Percentiles rank a stretch among this genome's conserved stretches.
phyloP scores from a whole-genome alignment of 1,140 invertebrate species.

The Stegodyphus dumicola region DNA sequence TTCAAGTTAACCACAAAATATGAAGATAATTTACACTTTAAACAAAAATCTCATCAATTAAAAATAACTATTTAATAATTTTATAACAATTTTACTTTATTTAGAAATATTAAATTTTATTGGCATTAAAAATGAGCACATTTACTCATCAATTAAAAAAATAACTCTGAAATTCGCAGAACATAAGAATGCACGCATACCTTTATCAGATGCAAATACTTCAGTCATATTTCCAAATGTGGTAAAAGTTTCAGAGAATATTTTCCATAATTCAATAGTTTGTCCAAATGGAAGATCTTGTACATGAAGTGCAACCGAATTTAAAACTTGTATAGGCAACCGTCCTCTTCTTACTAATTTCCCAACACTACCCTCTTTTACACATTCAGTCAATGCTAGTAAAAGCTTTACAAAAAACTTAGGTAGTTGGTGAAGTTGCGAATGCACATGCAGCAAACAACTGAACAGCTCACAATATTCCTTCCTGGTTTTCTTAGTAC shows the following conservation, averaged over 20 bases:
- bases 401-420: conserved; percentile 45
- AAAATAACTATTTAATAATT: too few species aligned
- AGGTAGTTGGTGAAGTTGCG: conserved; percentile 23
- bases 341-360: conserved; percentile 2
- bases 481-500: not conserved
- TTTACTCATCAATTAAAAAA: too few species aligned
- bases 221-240: conserved; percentile 19
- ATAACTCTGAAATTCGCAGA: too few species aligned
- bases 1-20: too few species aligned
- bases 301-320: not conserved
- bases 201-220: conserved; percentile 5
- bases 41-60: too few species aligned
- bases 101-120: too few species aligned
- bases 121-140: too few species aligned
- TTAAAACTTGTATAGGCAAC: conserved; percentile 1
- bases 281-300: conserved; percentile 73
- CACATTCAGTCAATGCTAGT: conserved; percentile 15
- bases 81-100: too few species aligned
- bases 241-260: conserved; percentile 32
- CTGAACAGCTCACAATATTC: conserved; percentile 30
- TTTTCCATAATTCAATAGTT: conserved; percentile 31
- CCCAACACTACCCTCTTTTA: conserved; percentile 19
- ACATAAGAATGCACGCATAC: not conserved
- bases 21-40: too few species aligned
- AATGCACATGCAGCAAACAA: conserved; percentile 5